Base-by-base conservation (phyloP, 2,888 invertebrate species). In the Acrobasis suavella region DNA sequence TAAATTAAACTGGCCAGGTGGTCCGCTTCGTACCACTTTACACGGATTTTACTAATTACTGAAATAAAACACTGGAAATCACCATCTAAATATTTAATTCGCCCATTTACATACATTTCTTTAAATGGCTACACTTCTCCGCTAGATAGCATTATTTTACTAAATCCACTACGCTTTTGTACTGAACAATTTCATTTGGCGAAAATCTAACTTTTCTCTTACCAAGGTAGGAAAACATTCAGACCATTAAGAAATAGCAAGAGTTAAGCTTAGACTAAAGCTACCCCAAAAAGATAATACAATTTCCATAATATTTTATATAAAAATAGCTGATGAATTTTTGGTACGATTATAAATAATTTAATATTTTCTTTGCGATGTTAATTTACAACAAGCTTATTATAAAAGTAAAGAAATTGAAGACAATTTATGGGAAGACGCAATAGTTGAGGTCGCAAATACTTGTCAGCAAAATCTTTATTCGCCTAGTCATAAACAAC, bases 11-110 rank as follows among this genome's bases (percentile, higher is more conserved):
- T 22, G 22, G 22, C 22, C 2, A 22, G 22, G 22, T 22, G 22
- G 22, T 22, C 22, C 22, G 3, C 22, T 3, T 22, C 3, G 1
- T 22, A n/a, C n/a, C 3, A 12, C 12, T 39, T 39, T 42, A 42
- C 42, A 42, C 42, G 42, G 42, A 12, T 42, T 12, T 10, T 42
- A 39, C 39, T 10, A 42, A 14, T 42, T 42, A n/a, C 39, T 39
- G 16, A 39, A 37, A 50, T 56, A 60, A 64, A 65, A 64, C 62
- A 56, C 7, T 62, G 49, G 66, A 77, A 80, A 77, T 74, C 78
- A 81, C 78, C 81, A 85, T 87, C 86, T 89, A 88, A 83, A 87
- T 85, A 81, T 90, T 86, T 90, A 89, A 88, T 89, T 80, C 82
- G 84, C 78, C 72, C 81, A 80, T 79, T 77, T 82, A 83, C 80